A percentile compares a stretch with the other conserved stretches of the same genome.
Evolutionary conservation across 92 coral and sea anemone species (phyloP).

Genomic region (Paramuricea clavata): DNA sequence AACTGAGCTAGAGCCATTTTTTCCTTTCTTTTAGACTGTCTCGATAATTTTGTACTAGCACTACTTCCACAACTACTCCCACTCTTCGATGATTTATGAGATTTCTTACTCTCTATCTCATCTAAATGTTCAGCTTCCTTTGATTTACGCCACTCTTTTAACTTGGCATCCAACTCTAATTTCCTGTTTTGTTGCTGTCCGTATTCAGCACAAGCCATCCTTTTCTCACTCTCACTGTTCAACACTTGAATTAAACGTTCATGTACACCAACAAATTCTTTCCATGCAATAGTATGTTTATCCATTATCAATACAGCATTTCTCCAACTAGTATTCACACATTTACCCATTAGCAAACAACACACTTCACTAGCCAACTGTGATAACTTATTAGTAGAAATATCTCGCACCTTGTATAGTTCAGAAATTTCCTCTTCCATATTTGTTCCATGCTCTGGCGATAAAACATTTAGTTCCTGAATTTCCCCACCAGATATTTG

Average conservation of each 20-base stretch:
- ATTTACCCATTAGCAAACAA: neutral
- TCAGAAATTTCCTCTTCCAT: neutral
- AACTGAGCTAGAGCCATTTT: conserved; percentile 21
- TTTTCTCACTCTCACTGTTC: neutral
- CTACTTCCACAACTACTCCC: conserved; percentile 6
- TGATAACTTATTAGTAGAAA: neutral
- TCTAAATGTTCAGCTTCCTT: neutral
- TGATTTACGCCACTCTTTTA: neutral
- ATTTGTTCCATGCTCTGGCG: neutral
- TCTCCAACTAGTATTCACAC: neutral
- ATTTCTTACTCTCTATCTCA: neutral
- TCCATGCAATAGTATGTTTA: neutral
- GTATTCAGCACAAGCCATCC: neutral
- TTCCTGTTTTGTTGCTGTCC: neutral
- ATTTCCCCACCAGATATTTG: neutral
- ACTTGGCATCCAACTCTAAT: neutral
- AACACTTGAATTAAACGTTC: neutral
- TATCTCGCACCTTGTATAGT: neutral
- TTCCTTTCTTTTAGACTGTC: neutral
- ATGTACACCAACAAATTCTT: conserved; percentile 12
- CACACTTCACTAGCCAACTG: neutral
- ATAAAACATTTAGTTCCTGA: neutral
- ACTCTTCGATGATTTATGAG: conserved; percentile 6
- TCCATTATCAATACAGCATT: neutral
- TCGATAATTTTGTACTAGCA: neutral